These are phyloP conservation scores for Tetheella fluctuosa DNA, from an alignment of 2,888 invertebrate genomes.

Conservation along the genomic window DNA sequence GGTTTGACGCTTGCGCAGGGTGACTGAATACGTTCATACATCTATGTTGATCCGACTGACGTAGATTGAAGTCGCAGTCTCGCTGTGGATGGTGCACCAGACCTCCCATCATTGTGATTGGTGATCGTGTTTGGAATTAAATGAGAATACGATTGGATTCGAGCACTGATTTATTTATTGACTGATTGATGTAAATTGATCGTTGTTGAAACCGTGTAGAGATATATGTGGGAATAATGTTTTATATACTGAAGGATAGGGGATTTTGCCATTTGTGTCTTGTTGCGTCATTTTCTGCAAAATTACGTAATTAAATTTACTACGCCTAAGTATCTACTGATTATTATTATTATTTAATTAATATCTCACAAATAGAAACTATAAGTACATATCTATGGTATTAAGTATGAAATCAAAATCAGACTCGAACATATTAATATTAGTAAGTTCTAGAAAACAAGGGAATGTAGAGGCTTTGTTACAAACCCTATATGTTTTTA, in stretches of 20 bases:
- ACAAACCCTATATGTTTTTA: neutral
- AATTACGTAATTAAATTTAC: neutral
- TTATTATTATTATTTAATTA: too few relatives aligned
- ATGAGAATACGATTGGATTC: constrained; percentile 43
- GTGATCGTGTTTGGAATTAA: constrained; percentile 51
- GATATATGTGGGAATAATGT: constrained; percentile 39
- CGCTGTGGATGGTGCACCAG: constrained; percentile 40
- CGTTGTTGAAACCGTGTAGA: constrained; percentile 24
- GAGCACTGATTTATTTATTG: constrained; percentile 34
- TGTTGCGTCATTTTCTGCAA: neutral
- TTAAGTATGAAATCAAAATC: too few relatives aligned
- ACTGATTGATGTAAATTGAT: constrained; percentile 61
- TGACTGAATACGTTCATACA: constrained; percentile 36
- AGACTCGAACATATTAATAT: neutral
- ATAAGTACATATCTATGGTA: too few relatives aligned
- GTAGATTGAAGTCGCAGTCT: constrained; percentile 48
- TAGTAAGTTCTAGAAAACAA: neutral
- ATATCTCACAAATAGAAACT: too few relatives aligned
- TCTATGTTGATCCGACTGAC: constrained; percentile 37
- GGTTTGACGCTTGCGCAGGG: constrained; percentile 37
- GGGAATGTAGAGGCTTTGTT: neutral
- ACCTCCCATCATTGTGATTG: constrained; percentile 47
- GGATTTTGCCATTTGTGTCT: constrained; percentile 8
- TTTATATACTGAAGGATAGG: constrained; percentile 19
- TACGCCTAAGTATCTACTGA: too few relatives aligned